A percentile compares a stretch with the other conserved stretches of the same genome.
phyloP scores from a whole-genome alignment of 2,113 vertebrate genomes.

The Dissostichus mawsoni region DNA sequence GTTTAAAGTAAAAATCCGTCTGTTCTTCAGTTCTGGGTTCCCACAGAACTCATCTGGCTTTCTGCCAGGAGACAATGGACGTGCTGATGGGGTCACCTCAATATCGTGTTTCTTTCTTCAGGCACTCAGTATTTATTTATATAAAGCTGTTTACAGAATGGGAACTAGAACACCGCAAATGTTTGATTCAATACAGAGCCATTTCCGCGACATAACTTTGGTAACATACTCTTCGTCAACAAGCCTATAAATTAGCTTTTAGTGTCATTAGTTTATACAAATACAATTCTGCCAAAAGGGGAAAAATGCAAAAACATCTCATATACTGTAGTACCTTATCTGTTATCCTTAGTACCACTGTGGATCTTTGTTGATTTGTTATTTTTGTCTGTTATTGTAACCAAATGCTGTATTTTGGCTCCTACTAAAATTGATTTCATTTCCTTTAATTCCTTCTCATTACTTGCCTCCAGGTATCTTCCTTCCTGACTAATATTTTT shows the following conservation, averaged over 20 bases:
- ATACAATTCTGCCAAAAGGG: neutral
- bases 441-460: neutral
- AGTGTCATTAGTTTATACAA: neutral
- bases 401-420: neutral
- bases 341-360: neutral
- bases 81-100: conserved; percentile 29
- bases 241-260: neutral
- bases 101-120: conserved; percentile 6
- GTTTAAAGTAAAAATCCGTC: neutral
- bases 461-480: neutral
- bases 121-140: conserved; percentile 61
- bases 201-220: conserved; percentile 11
- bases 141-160: conserved; percentile 43
- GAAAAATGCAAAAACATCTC: neutral
- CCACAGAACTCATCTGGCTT: conserved; percentile 62
- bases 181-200: neutral
- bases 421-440: no score
- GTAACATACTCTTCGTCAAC: neutral
- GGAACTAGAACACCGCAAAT: conserved; percentile 18
- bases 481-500: neutral
- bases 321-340: neutral
- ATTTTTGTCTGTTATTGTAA: neutral
- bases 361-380: neutral
- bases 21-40: conserved; percentile 48
- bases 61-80: conserved; percentile 37